Conservation (phyloP, 2,113 vertebrate genomes). For the Rhynchopsitta pachyrhyncha region DNA sequence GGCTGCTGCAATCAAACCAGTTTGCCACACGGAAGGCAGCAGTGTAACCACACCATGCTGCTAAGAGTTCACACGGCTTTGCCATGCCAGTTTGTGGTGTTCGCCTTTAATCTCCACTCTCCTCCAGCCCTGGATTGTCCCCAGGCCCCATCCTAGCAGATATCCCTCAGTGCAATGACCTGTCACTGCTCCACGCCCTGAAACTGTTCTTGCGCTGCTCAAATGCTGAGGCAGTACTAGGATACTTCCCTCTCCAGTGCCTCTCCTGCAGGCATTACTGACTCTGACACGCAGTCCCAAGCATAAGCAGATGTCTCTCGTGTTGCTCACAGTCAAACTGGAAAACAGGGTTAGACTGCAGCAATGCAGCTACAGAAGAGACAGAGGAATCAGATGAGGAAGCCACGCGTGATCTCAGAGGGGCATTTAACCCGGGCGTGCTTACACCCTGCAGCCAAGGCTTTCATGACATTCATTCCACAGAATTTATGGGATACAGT, state of each 20-base stretch:
- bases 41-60: not conserved
- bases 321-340: not conserved
- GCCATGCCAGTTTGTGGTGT: not conserved
- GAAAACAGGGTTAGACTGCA: not conserved
- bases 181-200: not conserved
- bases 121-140: not conserved
- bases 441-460: not conserved
- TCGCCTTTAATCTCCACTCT: not conserved
- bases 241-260: not conserved
- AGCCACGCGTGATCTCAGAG: not conserved
- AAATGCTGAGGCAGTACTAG: accelerated
- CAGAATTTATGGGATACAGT: not conserved
- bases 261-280: not conserved
- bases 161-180: not conserved
- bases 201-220: not conserved
- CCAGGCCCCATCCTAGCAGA: not conserved
- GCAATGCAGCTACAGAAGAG: not conserved
- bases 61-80: not conserved
- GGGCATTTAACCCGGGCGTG: accelerated
- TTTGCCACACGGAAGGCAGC: not conserved
- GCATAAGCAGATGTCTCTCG: not conserved
- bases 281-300: not conserved
- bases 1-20: not conserved
- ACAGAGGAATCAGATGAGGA: not conserved
- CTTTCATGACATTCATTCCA: not conserved